phyloP scores from a whole-genome alignment of 2,113 vertebrate species.

The Albula glossodonta region DNA sequence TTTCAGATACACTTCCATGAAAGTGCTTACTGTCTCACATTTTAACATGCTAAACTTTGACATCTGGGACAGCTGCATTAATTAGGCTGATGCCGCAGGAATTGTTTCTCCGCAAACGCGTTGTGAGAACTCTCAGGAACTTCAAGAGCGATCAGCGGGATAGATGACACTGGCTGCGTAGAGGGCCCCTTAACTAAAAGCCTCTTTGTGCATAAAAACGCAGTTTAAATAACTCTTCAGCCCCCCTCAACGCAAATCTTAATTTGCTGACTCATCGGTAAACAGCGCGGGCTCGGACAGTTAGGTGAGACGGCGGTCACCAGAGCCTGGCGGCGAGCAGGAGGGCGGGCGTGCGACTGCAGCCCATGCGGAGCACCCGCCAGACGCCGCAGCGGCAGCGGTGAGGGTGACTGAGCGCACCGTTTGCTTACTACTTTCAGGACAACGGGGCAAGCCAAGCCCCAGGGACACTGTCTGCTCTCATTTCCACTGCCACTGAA shows the following conservation, averaged over 20 bases:
- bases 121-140: too few species aligned
- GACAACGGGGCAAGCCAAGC: conserved; percentile 12
- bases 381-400: not conserved
- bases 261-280: too few species aligned
- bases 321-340: too few species aligned
- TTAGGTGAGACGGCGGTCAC: not conserved
- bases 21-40: not conserved
- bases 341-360: too few species aligned
- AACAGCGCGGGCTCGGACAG: not conserved
- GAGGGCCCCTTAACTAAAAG: too few species aligned
- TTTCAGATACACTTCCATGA: conserved; percentile 5
- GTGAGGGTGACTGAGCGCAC: not conserved
- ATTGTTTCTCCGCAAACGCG: not conserved
- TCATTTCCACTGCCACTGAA: not conserved
- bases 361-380: not conserved
- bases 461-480: conserved; percentile 1
- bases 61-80: conserved; percentile 25
- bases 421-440: not conserved
- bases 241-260: too few species aligned
- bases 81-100: conserved; percentile 18
- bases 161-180: too few species aligned
- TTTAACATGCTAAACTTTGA: conserved; percentile 1
- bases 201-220: too few species aligned
- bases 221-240: too few species aligned
- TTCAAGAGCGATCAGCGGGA: too few species aligned